phyloP scores from a whole-genome alignment of 2,113 vertebrate genomes.

The Pterophyllum scalare region DNA sequence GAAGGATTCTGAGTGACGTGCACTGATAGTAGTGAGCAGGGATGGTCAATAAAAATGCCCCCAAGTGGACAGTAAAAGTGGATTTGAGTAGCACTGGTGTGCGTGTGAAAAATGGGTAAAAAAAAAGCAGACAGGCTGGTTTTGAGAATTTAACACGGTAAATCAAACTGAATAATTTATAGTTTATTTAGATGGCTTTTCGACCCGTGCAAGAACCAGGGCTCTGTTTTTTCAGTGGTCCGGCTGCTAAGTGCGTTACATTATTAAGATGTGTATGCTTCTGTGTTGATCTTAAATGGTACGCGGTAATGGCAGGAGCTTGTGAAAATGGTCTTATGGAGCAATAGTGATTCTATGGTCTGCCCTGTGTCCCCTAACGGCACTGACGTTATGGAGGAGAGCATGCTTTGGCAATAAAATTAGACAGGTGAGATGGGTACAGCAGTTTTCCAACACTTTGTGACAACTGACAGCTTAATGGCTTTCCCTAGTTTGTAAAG shows the following conservation, averaged over 20 bases:
- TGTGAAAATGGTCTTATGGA: constrained; percentile 24
- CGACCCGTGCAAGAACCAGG: neutral
- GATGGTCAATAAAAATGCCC: constrained; percentile 19
- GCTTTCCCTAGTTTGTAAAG: constrained; percentile 58
- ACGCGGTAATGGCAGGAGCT: neutral
- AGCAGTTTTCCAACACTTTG: constrained; percentile 1
- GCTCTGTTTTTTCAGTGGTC: neutral
- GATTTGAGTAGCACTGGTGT: neutral
- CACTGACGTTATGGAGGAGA: constrained; percentile 3
- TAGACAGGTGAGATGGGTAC: constrained; percentile 35
- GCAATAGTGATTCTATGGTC: constrained; percentile 1
- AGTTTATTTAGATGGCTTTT: constrained; percentile 16
- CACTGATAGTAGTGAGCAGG: constrained; percentile 17
- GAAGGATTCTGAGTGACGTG: constrained; percentile 22
- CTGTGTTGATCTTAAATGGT: constrained; percentile 31
- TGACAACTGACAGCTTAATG: constrained; percentile 67
- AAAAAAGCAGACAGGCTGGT: neutral
- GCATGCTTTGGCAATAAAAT: constrained; percentile 45
- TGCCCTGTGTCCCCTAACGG: constrained; percentile 1
- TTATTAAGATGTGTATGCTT: constrained; percentile 46
- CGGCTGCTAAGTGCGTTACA: constrained; percentile 25
- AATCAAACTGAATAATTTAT: neutral
- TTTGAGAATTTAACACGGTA: neutral
- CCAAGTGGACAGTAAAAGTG: constrained; percentile 15
- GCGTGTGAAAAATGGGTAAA: neutral